Conservation (phyloP, 2,888 invertebrate genomes). For the Xanthia icteritia region DNA sequence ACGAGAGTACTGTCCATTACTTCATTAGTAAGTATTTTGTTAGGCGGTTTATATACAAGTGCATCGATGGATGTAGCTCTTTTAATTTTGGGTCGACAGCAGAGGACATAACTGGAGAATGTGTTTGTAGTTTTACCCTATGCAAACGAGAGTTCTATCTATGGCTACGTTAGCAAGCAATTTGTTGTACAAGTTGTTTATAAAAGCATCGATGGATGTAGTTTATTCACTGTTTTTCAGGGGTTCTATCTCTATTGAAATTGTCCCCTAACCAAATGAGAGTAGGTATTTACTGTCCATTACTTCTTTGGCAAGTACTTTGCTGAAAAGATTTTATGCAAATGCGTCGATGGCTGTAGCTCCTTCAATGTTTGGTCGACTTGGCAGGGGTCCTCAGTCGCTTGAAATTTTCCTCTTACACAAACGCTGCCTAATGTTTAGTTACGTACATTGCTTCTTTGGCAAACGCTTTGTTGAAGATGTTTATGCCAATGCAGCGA, state of each 20-base stretch:
- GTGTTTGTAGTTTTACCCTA: not conserved
- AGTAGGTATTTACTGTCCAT: no score
- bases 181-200: no score
- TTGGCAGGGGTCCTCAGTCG: not conserved
- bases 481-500: not conserved
- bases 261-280: no score
- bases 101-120: not conserved
- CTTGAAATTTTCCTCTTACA: not conserved
- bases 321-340: not conserved
- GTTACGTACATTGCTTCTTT: not conserved
- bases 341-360: conserved; percentile 5
- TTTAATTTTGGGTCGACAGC: not conserved
- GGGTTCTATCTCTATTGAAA: no score
- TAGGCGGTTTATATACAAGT: not conserved
- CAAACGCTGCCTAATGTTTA: not conserved
- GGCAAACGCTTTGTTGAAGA: not conserved
- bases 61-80: not conserved
- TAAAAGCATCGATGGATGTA: no score
- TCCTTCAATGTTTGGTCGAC: not conserved
- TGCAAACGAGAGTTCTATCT: no score
- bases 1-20: not conserved
- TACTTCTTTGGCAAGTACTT: not conserved
- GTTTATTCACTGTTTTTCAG: no score
- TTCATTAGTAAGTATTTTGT: not conserved
- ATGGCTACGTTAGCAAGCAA: no score